A percentile compares a stretch with the other conserved stretches of the same genome.
phyloP scores from a whole-genome alignment of 2,113 vertebrate genomes.

The Siniperca knerii region DNA sequence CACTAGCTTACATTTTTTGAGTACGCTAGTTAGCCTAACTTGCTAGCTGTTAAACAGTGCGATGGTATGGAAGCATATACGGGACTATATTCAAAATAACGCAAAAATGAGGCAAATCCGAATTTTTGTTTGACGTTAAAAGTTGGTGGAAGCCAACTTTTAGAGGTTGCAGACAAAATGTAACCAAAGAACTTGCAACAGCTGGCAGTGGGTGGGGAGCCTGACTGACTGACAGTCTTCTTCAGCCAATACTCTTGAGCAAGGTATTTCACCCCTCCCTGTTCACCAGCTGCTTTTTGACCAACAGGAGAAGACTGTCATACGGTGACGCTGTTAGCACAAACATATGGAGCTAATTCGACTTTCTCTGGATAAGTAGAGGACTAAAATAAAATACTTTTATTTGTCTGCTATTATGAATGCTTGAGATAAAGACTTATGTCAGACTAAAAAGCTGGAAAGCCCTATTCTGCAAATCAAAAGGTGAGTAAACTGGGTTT shows the following conservation, averaged over 20 bases:
- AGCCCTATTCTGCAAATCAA: constrained; percentile 42
- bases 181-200: background rate
- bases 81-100: too few species aligned
- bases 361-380: constrained; percentile 8
- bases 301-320: background rate
- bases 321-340: background rate
- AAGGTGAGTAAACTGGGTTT: constrained; percentile 64
- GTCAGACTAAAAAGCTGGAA: constrained; percentile 14
- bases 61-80: too few species aligned
- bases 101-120: background rate
- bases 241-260: background rate
- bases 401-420: constrained; percentile 19
- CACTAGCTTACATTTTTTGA: background rate
- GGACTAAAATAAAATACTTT: constrained; percentile 30
- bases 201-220: background rate
- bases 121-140: background rate
- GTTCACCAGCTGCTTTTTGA: background rate
- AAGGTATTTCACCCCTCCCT: constrained; percentile 3
- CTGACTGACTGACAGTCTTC: background rate
- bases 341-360: background rate
- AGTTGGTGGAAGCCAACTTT: background rate
- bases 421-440: constrained; percentile 21
- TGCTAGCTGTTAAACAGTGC: too few species aligned
- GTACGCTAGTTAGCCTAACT: background rate
- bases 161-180: background rate